Conservation (phyloP, 2,888 invertebrate species). For the Leucophora obtusa region DNA sequence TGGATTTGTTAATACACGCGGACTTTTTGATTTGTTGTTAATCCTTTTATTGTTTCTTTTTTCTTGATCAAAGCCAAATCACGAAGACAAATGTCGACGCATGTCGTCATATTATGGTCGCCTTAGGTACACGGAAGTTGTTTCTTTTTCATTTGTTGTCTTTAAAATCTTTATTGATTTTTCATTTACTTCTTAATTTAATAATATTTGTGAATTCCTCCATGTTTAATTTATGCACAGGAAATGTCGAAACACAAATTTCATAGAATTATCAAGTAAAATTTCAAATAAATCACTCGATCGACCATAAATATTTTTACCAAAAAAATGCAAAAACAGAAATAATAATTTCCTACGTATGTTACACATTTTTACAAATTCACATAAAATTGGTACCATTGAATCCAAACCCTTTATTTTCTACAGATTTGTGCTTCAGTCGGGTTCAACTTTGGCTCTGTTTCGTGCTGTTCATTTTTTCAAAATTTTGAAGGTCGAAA, state of each 20-base stretch:
- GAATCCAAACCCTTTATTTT: too few relatives aligned
- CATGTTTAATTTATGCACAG: conserved; percentile 16
- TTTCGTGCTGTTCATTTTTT: too few relatives aligned
- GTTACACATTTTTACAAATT: too few relatives aligned
- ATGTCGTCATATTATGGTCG: conserved; percentile 32
- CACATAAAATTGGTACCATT: too few relatives aligned
- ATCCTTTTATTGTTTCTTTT: conserved; percentile 30
- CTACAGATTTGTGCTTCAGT: too few relatives aligned
- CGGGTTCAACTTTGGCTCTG: too few relatives aligned
- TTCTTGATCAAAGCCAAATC: neutral
- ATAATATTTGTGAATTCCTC: neutral
- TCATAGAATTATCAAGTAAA: conserved; percentile 5
- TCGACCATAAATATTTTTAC: neutral
- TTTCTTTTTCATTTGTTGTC: conserved; percentile 3
- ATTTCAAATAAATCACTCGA: conserved; percentile 16
- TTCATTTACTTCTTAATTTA: conserved; percentile 11
- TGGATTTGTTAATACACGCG: conserved; percentile 5
- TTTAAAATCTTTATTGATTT: conserved; percentile 10
- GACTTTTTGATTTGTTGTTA: conserved; percentile 7
- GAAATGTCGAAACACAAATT: conserved; percentile 20
- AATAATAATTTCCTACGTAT: too few relatives aligned
- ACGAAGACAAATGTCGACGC: conserved; percentile 25
- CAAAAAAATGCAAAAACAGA: neutral
- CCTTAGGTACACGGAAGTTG: conserved; percentile 56
- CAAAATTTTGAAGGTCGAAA: too few relatives aligned